Conservation (phyloP, 2,797 vertebrate species). For the Enteromius viviparus region DNA sequence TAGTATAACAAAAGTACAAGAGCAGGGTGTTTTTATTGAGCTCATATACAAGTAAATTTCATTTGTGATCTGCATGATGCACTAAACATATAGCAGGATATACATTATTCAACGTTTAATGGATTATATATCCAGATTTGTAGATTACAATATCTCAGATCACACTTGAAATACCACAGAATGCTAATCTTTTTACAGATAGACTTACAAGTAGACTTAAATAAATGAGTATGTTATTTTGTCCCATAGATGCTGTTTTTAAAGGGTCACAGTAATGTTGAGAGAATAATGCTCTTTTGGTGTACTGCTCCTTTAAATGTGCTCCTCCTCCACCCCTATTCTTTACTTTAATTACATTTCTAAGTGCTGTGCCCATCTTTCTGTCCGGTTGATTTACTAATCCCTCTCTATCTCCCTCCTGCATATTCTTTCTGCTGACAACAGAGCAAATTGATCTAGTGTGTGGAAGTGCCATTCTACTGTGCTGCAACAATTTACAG, state of each 20-base stretch:
- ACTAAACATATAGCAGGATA: not conserved
- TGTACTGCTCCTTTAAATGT: constrained; percentile 42
- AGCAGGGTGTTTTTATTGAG: too few relatives aligned
- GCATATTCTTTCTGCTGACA: constrained; percentile 52
- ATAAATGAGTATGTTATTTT: not conserved
- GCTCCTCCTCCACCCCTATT: constrained; percentile 23
- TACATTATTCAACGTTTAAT: not conserved
- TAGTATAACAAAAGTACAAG: too few relatives aligned
- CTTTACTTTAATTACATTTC: constrained; percentile 54
- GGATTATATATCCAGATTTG: not conserved
- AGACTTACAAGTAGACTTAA: not conserved
- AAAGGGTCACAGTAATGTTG: not conserved
- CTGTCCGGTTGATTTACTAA: constrained; percentile 57
- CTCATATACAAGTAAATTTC: too few relatives aligned
- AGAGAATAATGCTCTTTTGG: not conserved
- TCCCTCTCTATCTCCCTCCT: constrained; percentile 19
- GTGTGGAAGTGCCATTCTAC: constrained; percentile 29
- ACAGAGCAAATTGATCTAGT: constrained; percentile 37
- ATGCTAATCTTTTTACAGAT: not conserved
- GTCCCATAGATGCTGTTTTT: not conserved
- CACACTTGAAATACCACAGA: not conserved
- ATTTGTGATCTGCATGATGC: not conserved
- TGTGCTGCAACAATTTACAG: constrained; percentile 21
- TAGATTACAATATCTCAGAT: not conserved
- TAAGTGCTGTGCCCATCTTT: constrained; percentile 52